Base-by-base conservation (phyloP, 2,888 invertebrate genomes). In the Epinotia nisella region DNA sequence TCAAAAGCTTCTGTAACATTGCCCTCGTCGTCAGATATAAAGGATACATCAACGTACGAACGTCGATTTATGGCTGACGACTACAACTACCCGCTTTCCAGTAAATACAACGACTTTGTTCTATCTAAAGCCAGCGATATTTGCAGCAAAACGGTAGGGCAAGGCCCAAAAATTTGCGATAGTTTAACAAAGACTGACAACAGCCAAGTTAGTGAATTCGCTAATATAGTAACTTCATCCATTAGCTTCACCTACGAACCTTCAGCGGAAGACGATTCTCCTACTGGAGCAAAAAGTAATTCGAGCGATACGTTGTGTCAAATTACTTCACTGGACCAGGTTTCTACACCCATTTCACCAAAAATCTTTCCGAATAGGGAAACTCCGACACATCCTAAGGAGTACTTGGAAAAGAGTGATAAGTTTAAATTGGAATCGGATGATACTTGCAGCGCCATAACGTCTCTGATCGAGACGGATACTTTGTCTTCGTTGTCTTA, bases 271-370 rank as follows among this genome's bases (percentile, higher is more conserved):
- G 94, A 94, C 59, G 92, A 93, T 79, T 94, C 93, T 7, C 91
- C 90, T 13, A 90, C 86, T 66, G 92, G 91, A 75, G 90, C 89
- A 70, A 93, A 93, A 77, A 94, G 89, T 81, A 94, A 94, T 79
- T 94, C 94, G 71, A 94, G 94, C 81, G 94, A 94, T 85, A 94
- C 94, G 4, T 84, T 94, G 78, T 94, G 94, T 89, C 94, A 94
- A 87, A 93, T 94, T 74, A 90, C 90, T 35, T 94, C 94, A 10
- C 85, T 94, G 70, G 94, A 94, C 82, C 94, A 94, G 80, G 90
- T 94, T 21, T 94, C 94, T 39, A 94, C 94, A 59, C 94, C 94
- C 15, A 94, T 94, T 83, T 94, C 94, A n/a, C 94, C 94, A n/a
- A 94, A 94, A 83, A 84, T 90, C 81, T 92, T 94, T 86, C 89